Evolutionary conservation across 2,797 vertebrate species (phyloP), one percentile per base, ranked within the genome.

Genomic region (Dallia pectoralis): DNA sequence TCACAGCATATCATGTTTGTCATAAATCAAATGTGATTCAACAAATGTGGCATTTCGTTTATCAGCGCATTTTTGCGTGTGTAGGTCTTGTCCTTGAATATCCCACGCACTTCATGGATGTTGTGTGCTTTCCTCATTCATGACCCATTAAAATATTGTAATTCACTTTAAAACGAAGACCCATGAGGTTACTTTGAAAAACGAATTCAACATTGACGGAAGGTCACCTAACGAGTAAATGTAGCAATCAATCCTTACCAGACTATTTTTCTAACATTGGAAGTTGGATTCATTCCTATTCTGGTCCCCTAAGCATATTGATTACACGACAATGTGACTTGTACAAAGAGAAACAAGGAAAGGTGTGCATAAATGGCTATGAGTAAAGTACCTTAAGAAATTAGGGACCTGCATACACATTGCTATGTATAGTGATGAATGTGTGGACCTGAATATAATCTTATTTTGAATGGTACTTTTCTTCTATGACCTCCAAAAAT

Each of bases 141-240:
- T 56, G 67, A 73, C 65, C 74, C 47, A 68, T 73, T 76, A 59
- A 65, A 70, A 56, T 40, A 74, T 65, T 62, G 64, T 73, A 73
- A 76, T 80, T 80, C 69, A 69, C 59, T 80, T 74, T 69, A 70
- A 69, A 53, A n/a, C 40, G 66, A 61, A 51, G 40, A 59, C 19
- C 64, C 32, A 61, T 47, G 61, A 74, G 75, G 72, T 74, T 71
- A 65, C n/a, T 2, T 51, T 48, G 66, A 51, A 73, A 44, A 18
- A 33, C 71, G 68, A 68, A 65, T 66, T 65, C 73, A 73, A 77
- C 71, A 73, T 69, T 73, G 59, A 40, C 27, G 33, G 33, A 80
- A 77, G 75, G 72, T 74, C 69, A 66, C 27, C 30, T 56, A 62
- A 56, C 53, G 33, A 70, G 63, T 44, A 72, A 65, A 70, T 79